These are phyloP conservation scores for Ferdinandea cuprea DNA, from an alignment of 2,888 invertebrate genomes.

Conservation along the genomic window DNA sequence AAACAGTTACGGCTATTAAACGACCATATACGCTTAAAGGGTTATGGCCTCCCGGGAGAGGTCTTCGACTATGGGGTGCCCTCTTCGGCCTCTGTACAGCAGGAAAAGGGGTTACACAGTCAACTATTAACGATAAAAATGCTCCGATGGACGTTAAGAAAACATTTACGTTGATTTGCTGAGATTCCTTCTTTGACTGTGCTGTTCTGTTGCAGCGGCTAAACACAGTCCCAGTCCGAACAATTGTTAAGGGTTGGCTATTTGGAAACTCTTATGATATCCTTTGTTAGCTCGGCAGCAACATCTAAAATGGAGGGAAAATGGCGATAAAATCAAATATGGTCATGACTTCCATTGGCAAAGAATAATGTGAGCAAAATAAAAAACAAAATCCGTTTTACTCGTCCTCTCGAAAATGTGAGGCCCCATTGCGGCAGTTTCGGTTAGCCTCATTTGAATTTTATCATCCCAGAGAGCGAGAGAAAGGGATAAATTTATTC, in stretches of 20 bases:
- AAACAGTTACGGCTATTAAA: slow-evolving; percentile 74
- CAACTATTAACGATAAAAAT: slow-evolving; percentile 63
- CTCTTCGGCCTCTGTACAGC: slow-evolving; percentile 3
- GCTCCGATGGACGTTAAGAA: slow-evolving; percentile 73
- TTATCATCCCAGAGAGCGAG: slow-evolving; percentile 39
- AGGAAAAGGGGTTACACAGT: slow-evolving; percentile 35
- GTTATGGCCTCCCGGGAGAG: slow-evolving; percentile 53
- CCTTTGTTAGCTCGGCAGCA: slow-evolving; percentile 54
- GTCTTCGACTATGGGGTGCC: slow-evolving; percentile 33
- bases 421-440: slow-evolving; percentile 74
- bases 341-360: slow-evolving; percentile 67
- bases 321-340: slow-evolving; percentile 71
- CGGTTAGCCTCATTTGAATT: slow-evolving; percentile 75
- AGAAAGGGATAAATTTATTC: slow-evolving; percentile 54
- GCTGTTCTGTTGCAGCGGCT: background rate
- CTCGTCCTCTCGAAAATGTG: slow-evolving; percentile 42
- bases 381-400: slow-evolving; percentile 5
- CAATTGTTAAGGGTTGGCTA: slow-evolving; percentile 59
- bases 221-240: slow-evolving; percentile 3
- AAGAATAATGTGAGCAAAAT: background rate
- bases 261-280: slow-evolving; percentile 60
- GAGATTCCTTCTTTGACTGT: slow-evolving; percentile 37
- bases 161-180: slow-evolving; percentile 71
- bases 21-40: slow-evolving; percentile 73
- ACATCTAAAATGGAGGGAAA: slow-evolving; percentile 49